phyloP scores from a whole-genome alignment of 2,888 invertebrate genomes.

The Xestoiulus laeticollis region DNA sequence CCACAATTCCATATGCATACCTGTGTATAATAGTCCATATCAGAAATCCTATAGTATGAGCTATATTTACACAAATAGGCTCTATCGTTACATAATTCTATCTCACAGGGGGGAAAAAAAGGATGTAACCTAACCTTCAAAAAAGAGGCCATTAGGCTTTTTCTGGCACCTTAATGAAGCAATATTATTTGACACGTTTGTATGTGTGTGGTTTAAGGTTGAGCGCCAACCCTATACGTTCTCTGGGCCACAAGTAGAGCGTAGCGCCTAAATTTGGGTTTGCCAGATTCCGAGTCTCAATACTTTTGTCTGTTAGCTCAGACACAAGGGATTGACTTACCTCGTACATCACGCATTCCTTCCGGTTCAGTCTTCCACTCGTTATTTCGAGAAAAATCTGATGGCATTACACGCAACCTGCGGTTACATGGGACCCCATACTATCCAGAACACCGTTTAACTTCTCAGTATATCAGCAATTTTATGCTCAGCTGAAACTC shows the following conservation, averaged over 20 bases:
- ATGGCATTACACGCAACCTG: background rate
- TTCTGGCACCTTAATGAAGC: conserved; percentile 37
- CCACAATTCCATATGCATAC: no score
- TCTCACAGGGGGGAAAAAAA: background rate
- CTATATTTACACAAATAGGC: no score
- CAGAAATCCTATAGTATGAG: no score
- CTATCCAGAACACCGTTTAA: background rate
- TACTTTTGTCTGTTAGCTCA: background rate
- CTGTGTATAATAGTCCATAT: no score
- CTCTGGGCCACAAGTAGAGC: background rate
- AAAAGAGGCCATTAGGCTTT: conserved; percentile 28
- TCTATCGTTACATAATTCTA: background rate
- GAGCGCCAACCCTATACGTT: conserved; percentile 13
- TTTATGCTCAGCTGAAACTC: conserved; percentile 17
- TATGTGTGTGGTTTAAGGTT: conserved; percentile 32
- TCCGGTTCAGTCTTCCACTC: background rate
- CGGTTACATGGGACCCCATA: background rate
- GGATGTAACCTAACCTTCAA: conserved; percentile 32
- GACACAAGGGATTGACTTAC: conserved; percentile 15
- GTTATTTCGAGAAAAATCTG: background rate
- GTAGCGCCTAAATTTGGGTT: conserved; percentile 21
- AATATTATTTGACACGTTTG: conserved; percentile 15
- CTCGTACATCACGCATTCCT: conserved; percentile 31
- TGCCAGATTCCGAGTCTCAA: background rate
- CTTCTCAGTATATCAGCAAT: background rate